Percentiles rank a stretch among this genome's conserved stretches.
Evolutionary conservation across 2,888 invertebrate species (phyloP).

Genomic region (Palloptera scutellata): DNA sequence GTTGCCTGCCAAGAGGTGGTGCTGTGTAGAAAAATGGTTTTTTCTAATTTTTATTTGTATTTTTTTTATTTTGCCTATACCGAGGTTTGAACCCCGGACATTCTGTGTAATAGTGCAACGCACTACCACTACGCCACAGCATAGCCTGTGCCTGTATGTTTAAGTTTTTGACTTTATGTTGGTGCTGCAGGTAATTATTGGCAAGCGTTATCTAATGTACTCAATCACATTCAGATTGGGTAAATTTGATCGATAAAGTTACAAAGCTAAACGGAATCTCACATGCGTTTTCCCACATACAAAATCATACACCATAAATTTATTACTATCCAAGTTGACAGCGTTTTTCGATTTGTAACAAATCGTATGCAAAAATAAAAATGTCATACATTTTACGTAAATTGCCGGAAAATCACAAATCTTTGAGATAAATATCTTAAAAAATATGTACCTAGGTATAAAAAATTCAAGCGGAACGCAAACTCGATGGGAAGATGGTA

Average conservation of each 20-base stretch:
- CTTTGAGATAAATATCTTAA: slow-evolving; percentile 55
- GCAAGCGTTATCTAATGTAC: too few relatives aligned
- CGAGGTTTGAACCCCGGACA: too few relatives aligned
- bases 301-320: background rate
- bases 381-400: slow-evolving; percentile 56
- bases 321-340: background rate
- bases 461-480: slow-evolving; percentile 1
- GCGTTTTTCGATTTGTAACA: slow-evolving; percentile 5
- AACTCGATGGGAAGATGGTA: background rate
- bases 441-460: too few relatives aligned
- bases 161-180: too few relatives aligned
- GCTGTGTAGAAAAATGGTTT: too few relatives aligned
- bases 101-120: too few relatives aligned
- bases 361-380: slow-evolving; percentile 13
- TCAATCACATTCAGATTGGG: background rate
- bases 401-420: slow-evolving; percentile 60
- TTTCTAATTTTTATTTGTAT: too few relatives aligned
- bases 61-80: too few relatives aligned
- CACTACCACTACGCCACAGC: too few relatives aligned
- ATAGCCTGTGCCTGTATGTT: too few relatives aligned
- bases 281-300: background rate
- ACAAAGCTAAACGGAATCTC: background rate
- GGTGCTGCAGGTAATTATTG: too few relatives aligned
- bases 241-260: background rate
- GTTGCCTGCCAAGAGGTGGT: too few relatives aligned